These are phyloP conservation scores for Romanogobio albipinnatus DNA, from an alignment of 2,113 vertebrate genomes.

Conservation along the genomic window DNA sequence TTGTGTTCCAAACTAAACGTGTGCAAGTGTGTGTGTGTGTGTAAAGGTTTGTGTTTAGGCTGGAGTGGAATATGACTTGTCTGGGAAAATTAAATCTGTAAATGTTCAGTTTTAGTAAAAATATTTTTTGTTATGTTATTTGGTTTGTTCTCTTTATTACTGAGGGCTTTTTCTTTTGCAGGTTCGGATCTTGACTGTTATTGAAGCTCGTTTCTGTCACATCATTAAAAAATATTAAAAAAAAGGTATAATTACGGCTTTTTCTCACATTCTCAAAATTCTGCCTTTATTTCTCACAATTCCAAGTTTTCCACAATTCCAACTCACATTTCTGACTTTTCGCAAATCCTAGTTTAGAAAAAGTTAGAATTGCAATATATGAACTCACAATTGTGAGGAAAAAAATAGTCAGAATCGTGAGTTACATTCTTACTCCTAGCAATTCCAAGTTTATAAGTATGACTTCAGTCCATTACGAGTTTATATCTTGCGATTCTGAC, in stretches of 20 bases:
- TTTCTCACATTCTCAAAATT: background rate
- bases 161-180: background rate
- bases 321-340: background rate
- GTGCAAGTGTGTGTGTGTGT: background rate
- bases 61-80: constrained; percentile 50
- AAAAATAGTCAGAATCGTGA: too few relatives aligned
- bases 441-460: too few relatives aligned
- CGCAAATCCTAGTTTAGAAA: too few relatives aligned
- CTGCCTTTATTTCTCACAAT: background rate
- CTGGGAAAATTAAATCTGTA: constrained; percentile 53
- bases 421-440: too few relatives aligned
- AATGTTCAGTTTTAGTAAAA: constrained; percentile 59
- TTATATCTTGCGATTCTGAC: too few relatives aligned
- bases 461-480: too few relatives aligned
- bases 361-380: too few relatives aligned
- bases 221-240: background rate
- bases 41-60: constrained; percentile 40
- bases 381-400: too few relatives aligned
- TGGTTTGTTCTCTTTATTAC: constrained; percentile 48
- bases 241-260: background rate
- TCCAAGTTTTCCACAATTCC: too few relatives aligned
- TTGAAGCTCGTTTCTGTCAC: background rate
- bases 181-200: background rate
- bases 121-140: constrained; percentile 56
- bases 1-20: background rate